Evolutionary conservation across 2,113 vertebrate genomes (phyloP), one percentile per base, ranked within the genome.

Genomic region (Datnioides undecimradiatus): DNA sequence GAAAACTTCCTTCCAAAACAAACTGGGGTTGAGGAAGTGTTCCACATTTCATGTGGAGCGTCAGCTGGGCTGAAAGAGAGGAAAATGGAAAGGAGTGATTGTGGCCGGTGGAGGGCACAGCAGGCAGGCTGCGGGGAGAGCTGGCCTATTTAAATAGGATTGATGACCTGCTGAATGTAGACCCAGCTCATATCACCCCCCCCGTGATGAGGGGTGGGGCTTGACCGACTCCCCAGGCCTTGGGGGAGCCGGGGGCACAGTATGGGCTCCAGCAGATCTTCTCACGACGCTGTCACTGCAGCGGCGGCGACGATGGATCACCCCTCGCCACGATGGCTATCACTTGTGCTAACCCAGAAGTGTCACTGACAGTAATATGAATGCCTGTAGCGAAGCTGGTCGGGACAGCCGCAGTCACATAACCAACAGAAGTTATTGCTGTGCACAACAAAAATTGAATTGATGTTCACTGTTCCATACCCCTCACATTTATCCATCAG

Each of bases 141-240:
- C 84, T 90, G 92, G 87, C 89, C 93, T 92, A 90, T 92, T 95
- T 93, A 94, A 91, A 92, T 76, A 93, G 90, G 91, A 94, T 93
- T 93, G 91, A 95, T 94, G 91, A 89, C 85, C 85, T 87, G 87
- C 88, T 86, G 82, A 74, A 87, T 65, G 84, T 64, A 36, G 86
- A 78, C 82, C 66, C 46, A 19, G 58, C 72, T 73, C 57, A 27
- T 6, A 49, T 29, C 62, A 64, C 51, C 46, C 31, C 64, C 71
- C 41, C 6, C 34, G 27, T 52, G 54, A 77, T 6, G 8, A 11
- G 23, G 6, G 43, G 8, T 12, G 59, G 63, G 76, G 76, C 41
- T 62, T 69, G 76, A 82, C 60, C 34, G 10, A 49, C 68, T 79
- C 80, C 58, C 19, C n/a, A 27, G 73, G 74, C 86, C 74, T 72